Conservation (phyloP, 1,140 invertebrate genomes). For the Drosophila chauvacae region DNA sequence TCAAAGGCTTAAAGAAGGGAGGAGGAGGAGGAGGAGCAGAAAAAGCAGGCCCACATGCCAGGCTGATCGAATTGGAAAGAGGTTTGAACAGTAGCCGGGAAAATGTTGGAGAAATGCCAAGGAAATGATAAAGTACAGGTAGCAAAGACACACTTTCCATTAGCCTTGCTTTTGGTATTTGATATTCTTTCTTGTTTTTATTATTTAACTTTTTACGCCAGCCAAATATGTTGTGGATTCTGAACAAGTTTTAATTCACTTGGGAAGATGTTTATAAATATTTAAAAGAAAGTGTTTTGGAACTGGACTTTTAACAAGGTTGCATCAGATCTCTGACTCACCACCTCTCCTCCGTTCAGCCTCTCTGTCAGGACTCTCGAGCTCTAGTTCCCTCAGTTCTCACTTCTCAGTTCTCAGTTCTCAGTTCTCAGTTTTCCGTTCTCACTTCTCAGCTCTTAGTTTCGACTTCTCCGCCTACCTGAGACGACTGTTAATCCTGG, state of each 20-base stretch:
- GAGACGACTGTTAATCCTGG: slow-evolving; percentile 27
- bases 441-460: slow-evolving; percentile 3
- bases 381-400: neutral
- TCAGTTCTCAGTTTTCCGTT: neutral
- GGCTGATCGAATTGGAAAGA: slow-evolving; percentile 16
- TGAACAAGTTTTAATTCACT: neutral
- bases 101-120: neutral
- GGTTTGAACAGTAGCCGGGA: slow-evolving; percentile 8
- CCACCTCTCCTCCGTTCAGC: neutral
- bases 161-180: no score
- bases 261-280: neutral
- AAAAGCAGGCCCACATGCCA: slow-evolving; percentile 9
- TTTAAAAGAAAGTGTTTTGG: neutral
- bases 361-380: neutral
- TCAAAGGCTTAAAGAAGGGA: slow-evolving; percentile 14
- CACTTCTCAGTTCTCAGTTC: neutral
- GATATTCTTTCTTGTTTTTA: neutral
- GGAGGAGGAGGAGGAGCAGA: neutral
- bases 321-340: neutral
- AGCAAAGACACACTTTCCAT: neutral
- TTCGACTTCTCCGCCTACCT: slow-evolving; percentile 28
- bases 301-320: neutral
- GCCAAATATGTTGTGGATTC: neutral
- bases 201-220: neutral
- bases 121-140: neutral